Evolutionary conservation across 2,888 invertebrate species (phyloP).

Genomic region (Mamestra brassicae): DNA sequence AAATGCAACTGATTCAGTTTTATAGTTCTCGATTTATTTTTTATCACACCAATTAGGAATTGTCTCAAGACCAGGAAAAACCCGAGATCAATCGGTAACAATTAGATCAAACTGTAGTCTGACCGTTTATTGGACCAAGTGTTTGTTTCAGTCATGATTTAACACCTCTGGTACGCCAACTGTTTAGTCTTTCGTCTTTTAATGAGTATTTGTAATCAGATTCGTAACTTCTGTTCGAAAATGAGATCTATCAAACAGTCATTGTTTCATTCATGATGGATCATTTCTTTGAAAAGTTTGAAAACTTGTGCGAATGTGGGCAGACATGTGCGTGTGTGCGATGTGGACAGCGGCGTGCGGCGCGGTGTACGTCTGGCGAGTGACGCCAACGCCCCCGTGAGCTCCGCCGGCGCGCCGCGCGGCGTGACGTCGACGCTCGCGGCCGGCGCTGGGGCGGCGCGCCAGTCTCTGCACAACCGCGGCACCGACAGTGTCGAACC

Average conservation of each 20-base stretch:
- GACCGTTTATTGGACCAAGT: slow-evolving; percentile 10
- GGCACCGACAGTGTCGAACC: slow-evolving; percentile 89
- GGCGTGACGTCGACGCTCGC: slow-evolving; percentile 66
- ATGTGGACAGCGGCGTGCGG: slow-evolving; percentile 59
- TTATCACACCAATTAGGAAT: slow-evolving; percentile 1
- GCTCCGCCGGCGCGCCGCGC: slow-evolving; percentile 66
- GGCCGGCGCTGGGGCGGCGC: slow-evolving; percentile 65
- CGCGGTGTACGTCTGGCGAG: slow-evolving; percentile 72
- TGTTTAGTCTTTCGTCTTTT: slow-evolving; percentile 79
- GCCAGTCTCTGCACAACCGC: slow-evolving; percentile 88
- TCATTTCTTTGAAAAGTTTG: slow-evolving; percentile 73
- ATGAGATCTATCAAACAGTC: slow-evolving; percentile 66
- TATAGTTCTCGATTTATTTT: slow-evolving; percentile 11
- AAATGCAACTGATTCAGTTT: slow-evolving; percentile 62
- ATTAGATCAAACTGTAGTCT: slow-evolving; percentile 10
- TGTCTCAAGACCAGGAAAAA: slow-evolving; percentile 10
- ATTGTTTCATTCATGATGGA: slow-evolving; percentile 70
- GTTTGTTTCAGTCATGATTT: slow-evolving; percentile 48
- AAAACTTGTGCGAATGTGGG: slow-evolving; percentile 68
- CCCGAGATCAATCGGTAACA: slow-evolving; percentile 15
- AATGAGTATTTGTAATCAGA: slow-evolving; percentile 65
- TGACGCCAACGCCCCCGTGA: slow-evolving; percentile 85
- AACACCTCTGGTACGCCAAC: slow-evolving; percentile 46
- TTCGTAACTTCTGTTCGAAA: slow-evolving; percentile 58
- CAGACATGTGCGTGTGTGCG: slow-evolving; percentile 59